Evolutionary conservation across 2,113 vertebrate genomes (phyloP), one percentile per base, ranked within the genome.

Genomic region (Aix galericulata): DNA sequence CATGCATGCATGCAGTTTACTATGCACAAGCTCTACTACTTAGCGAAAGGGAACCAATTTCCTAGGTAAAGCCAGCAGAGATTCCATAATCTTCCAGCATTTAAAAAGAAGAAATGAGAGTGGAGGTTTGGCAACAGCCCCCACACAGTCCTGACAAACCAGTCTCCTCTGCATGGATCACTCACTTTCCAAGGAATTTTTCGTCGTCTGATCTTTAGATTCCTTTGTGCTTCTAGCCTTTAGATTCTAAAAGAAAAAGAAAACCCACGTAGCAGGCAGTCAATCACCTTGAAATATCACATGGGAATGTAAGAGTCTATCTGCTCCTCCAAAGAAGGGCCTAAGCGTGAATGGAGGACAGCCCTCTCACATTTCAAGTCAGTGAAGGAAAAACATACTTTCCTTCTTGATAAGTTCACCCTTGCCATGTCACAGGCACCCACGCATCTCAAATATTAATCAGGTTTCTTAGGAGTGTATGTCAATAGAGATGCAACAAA

Each of bases 111-210:
- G 84, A 79, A 88, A 27, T 46, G 52, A 86, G 74, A 46, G 18
- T 8, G 20, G 56, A 85, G 40, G 48, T 60, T 56, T 92, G 34
- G 48, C 79, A 79, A 67, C 27, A 93, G 68, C 46, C 29, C 40
- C 75, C 64, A 23, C 64, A 16, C 26, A 58, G 23, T 77, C 36
- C 82, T 93, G 76, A 95, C 82, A 96, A 80, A 93, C 66, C 93
- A 91, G 36, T 60, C 31, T 86, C 63, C 67, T 80, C 64, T 69
- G 27, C 20, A 16, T 3, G 59, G 69, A 87, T 80, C 60, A 98
- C 99, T 98, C 95, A 99, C 99, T 99, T 98, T 99, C 99, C 84
- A 99, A 95, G 62, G 99, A 99, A 97, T 98, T 99, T 97, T 99
- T 99, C 52, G 98, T 98, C 0, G 98, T 98, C 89, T 98, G 98